Evolutionary conservation across 2,797 vertebrate genomes (phyloP), one percentile per base, ranked within the genome.

Genomic region (Uromys caudimaculatus): DNA sequence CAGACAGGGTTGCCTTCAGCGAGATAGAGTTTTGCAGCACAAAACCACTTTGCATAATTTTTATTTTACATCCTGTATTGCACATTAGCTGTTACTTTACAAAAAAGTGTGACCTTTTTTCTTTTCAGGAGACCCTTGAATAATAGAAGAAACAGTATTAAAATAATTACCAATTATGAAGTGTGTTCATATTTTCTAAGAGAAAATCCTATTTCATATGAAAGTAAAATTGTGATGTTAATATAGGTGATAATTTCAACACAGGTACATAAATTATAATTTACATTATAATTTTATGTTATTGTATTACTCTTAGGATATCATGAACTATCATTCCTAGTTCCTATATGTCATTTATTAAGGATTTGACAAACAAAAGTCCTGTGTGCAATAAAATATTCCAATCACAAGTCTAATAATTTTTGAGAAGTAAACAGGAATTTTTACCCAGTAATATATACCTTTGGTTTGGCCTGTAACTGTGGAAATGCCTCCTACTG

Each of bases 401-500:
- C 89, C 38, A 90, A 44, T 58, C 23, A 50, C 56, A 96, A 93
- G 91, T 96, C 83, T 60, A 89, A 89, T 93, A 91, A 79, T 95
- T 93, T 95, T 52, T 75, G 92, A 94, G 85, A 94, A 38, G 90
- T 96, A 95, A 97, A 92, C 82, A 89, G 64, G 54, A 93, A 71
- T 95, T 32, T 97, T 97, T 96, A 89, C n/a, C 3, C 77, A 86
- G 73, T 84, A 86, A 56, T 38, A 79, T 92, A 89, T 83, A 86
- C 90, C 58, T 97, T 86, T n/a, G n/a, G 56, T 60, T 92, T 93
- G 44, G 77, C 82, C 67, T 85, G n/a, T 32, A 77, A 32, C 52
- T 35, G 67, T 71, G 82, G 52, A 97, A 98, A 97, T 96, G 62
- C 86, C 78, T 73, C 92, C 85, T 95, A 92, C n/a, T 95, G 9